Evolutionary conservation across 2,797 vertebrate genomes (phyloP), one percentile per base, ranked within the genome.

Genomic region (Toxotes lorentzi): DNA sequence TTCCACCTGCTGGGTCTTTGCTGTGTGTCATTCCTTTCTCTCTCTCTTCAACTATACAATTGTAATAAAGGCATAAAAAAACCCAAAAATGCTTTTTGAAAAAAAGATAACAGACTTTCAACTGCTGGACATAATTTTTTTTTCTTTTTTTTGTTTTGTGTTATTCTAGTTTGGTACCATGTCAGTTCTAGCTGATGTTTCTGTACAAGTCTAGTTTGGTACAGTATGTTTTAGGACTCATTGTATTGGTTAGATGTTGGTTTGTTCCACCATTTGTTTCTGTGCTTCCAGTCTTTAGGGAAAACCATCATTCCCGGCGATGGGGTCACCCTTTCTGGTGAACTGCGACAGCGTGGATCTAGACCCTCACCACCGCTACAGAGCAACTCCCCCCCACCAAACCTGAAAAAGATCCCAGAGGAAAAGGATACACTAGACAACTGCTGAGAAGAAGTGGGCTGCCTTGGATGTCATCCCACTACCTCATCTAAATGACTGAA

Each of bases 271-370:
- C n/a, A 3, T 57, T 32, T 5, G 71, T 14, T 32, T 82, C 27
- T 78, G 5, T 81, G 9, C 14, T 59, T 63, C 10, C 74, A 92
- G 91, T 60, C 80, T 61, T 50, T 91, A 27, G 80, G 70, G 19
- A 82, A 47, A 72, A 45, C 19, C 38, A 1, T 69, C 19, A 64
- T 84, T 51, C 60, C 68, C 23, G 32, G 2, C 7, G 64, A 82
- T 4, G 43, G 3, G 1, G 73, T 85, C 0, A 17, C 16, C 17
- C 2, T 0, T 24, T 10, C 62, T 4, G 38, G 19, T 0, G 34
- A 63, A 8, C 41, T 85, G 21, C 54, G 47, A 14, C 62, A 54
- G 1, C 82, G 73, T 19, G 68, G 30, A 35, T n/a, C 67, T 23
- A 56, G 30, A 64, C 13, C 23, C 3, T 50, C 53, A 4, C 21